Base-by-base conservation (phyloP, 1,140 invertebrate species). In the Drosophila subobscura region DNA sequence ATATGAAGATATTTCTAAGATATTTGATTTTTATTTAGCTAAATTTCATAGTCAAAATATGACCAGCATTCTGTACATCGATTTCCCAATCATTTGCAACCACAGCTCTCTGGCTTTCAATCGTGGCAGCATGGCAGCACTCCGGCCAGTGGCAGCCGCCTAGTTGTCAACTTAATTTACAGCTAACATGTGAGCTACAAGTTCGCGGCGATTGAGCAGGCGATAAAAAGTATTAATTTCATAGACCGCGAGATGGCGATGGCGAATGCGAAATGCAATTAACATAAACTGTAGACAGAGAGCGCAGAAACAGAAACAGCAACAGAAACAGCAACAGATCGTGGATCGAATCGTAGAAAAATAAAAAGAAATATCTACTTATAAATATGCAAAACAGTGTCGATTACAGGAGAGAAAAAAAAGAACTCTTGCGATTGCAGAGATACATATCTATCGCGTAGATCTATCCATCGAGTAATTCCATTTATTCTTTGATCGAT, bases 141-240 rank as follows among this genome's bases (percentile, higher is more conserved):
- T 33, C 29, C 61, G 52, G 68, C 74, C 78, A 73, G 73, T 50
- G 80, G 83, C 83, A 88, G 16, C 78, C 75, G 71, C 40, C 79
- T 66, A 88, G 83, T 88, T 88, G 83, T 88, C 83, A 88, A 88
- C 83, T 88, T 88, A 88, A 88, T 88, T 88, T 88, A 88, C 83
- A 88, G 84, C 83, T 88, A 88, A 88, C 83, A 88, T 81, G 81
- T 85, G 83, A 88, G 83, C 79, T 88, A 88, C 83, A 88, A 88
- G 83, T 88, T 88, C 83, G 78, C 81, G 52, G 83, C 72, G 83
- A 86, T 86, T 88, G 83, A 81, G 83, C 83, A 88, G 78, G 74
- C 75, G 83, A 88, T 88, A 88, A 88, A 88, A 89, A 83, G 83
- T 88, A 88, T 88, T 88, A 88, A 88, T 88, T 88, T 88, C 78